These are phyloP conservation scores for Stegodyphus dumicola DNA, from an alignment of 1,140 invertebrate genomes.

Conservation along the genomic window DNA sequence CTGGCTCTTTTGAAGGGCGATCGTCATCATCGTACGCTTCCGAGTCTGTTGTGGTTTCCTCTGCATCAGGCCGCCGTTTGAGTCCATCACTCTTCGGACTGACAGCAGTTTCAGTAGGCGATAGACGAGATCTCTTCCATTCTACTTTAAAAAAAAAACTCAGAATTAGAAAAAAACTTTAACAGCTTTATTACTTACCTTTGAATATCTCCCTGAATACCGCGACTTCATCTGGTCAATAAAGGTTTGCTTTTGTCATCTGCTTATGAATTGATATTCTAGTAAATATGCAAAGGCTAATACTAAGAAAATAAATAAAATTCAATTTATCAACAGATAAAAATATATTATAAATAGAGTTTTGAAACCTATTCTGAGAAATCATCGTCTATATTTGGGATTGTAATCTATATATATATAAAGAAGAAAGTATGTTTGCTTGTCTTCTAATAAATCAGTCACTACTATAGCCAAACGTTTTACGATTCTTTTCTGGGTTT, in stretches of 20 bases:
- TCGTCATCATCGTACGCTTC: conserved; percentile 51
- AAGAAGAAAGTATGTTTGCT: no score
- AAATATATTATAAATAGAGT: not conserved
- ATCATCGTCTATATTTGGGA: no score
- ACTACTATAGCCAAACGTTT: no score
- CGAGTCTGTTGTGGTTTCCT: conserved; percentile 35
- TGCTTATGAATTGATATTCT: not conserved
- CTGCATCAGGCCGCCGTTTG: conserved; percentile 4
- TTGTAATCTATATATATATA: no score
- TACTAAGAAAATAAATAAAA: not conserved
- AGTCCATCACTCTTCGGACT: conserved; percentile 36
- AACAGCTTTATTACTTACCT: not conserved
- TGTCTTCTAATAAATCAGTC: no score
- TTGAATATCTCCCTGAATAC: not conserved
- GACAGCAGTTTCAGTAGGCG: conserved; percentile 18
- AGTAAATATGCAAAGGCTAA: not conserved
- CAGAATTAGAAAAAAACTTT: not conserved
- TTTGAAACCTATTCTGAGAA: no score
- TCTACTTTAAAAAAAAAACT: conserved; percentile 47
- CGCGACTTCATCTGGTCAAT: not conserved
- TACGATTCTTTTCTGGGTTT: no score
- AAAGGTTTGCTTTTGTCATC: not conserved
- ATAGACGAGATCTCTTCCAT: conserved; percentile 42
- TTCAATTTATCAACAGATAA: not conserved
- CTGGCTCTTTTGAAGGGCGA: conserved; percentile 9